Evolutionary conservation across 1,140 invertebrate species (phyloP).

Genomic region (Brachionus rubens): DNA sequence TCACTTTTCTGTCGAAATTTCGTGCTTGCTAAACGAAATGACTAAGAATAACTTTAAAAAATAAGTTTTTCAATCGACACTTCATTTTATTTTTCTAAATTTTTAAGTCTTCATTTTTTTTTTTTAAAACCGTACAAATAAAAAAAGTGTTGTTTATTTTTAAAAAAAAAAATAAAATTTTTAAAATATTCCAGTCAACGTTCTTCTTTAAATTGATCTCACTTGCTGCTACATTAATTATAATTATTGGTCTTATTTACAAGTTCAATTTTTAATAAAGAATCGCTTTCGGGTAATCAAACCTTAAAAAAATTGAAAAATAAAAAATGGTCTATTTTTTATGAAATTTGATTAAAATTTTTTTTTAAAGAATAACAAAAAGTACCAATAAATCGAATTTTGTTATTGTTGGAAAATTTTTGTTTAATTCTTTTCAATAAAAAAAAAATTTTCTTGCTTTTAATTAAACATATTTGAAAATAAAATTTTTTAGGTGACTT

Average conservation of each 20-base stretch:
- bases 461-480: not conserved
- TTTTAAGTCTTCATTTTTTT: too few species aligned
- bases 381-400: slow-evolving; percentile 9
- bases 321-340: too few species aligned
- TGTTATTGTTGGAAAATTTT: too few species aligned
- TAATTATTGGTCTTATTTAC: slow-evolving; percentile 7
- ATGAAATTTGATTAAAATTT: slow-evolving; percentile 4
- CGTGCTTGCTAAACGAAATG: too few species aligned
- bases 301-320: not conserved
- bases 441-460: too few species aligned
- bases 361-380: not conserved
- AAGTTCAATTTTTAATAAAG: slow-evolving; percentile 21
- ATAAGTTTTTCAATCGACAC: too few species aligned
- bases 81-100: too few species aligned
- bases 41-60: too few species aligned
- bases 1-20: too few species aligned
- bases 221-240: not conserved
- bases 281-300: slow-evolving; percentile 37
- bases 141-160: too few species aligned
- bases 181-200: not conserved
- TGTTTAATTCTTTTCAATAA: slow-evolving; percentile 13
- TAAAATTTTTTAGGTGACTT: slow-evolving; percentile 1
- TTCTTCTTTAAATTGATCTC: slow-evolving; percentile 9
- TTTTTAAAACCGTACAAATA: too few species aligned
- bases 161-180: too few species aligned